phyloP scores from a whole-genome alignment of 2,797 vertebrate species.

The Emydoidea blandingii region DNA sequence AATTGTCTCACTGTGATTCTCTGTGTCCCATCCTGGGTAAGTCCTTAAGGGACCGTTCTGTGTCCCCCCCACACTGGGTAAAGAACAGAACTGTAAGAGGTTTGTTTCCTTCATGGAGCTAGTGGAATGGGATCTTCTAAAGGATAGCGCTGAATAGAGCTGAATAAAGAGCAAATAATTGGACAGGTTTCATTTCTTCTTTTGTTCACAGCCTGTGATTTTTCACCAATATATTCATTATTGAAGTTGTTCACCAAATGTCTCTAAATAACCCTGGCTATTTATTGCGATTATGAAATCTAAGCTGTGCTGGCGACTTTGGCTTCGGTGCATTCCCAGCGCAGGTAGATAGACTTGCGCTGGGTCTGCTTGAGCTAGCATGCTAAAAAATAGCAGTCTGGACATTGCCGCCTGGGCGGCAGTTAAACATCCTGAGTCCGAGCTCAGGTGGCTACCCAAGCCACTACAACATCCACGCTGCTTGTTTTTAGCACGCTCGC shows the following conservation, averaged over 20 bases:
- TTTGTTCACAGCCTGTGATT: constrained; percentile 58
- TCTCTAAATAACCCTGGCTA: constrained; percentile 69
- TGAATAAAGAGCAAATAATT: constrained; percentile 58
- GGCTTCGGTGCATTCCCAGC: constrained; percentile 16
- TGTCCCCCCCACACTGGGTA: constrained; percentile 20
- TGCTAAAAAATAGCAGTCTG: background rate
- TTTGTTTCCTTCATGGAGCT: constrained; percentile 43
- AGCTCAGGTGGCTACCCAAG: background rate
- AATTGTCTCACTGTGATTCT: background rate
- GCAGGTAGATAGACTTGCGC: background rate
- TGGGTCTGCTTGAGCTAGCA: background rate
- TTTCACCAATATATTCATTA: constrained; percentile 73
- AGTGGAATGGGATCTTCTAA: constrained; percentile 39
- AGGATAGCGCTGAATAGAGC: constrained; percentile 54
- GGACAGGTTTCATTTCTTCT: constrained; percentile 71
- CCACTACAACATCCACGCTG: background rate
- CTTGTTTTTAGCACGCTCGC: background rate
- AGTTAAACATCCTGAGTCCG: background rate
- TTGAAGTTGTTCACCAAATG: constrained; percentile 71
- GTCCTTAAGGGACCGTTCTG: background rate
- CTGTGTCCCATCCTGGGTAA: background rate
- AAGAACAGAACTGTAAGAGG: background rate
- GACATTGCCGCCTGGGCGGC: background rate
- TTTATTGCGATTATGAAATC: constrained; percentile 73
- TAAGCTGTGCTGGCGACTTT: constrained; percentile 59